Base-by-base conservation (phyloP, 2,888 invertebrate species). In the Cryptus viduatorius region DNA sequence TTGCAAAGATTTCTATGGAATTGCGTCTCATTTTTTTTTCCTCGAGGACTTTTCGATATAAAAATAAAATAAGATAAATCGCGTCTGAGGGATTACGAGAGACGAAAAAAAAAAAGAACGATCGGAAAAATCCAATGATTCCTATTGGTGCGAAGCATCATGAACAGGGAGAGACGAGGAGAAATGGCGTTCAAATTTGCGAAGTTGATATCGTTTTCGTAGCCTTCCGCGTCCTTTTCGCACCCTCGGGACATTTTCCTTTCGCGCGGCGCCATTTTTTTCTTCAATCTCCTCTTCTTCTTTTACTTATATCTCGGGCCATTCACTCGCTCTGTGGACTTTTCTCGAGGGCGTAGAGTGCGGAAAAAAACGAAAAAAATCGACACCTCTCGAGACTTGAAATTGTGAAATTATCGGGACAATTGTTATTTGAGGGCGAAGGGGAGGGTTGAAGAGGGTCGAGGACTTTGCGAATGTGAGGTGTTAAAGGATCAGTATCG, bases 151-250 rank as follows among this genome's bases (percentile, higher is more conserved):
- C 14, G 42, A 7, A 10, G 61, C 44, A 61, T 12, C 12, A 53
- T 29, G n/a, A 37, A 37, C 1, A 37, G 37, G n/a, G 44, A 19
- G 42, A 59, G 29, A 31, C 29, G 31, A 24, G 37, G 48, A 12
- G 59, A 24, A 84, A 77, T 50, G 67, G 71, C 72, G 79, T 77
- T 80, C 61, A 80, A 83, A 77, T 84, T 84, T 80, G 61, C 83
- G 31, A 80, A 80, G 72, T 84, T 77, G 56, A 84, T 84, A 84
- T 80, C 67, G 80, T 77, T 80, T 77, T 77, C 76, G 77, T 67
- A 77, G 72, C 72, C 72, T 77, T 68, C 72, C 61, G 65, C 61
- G 67, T 59, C 50, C 73, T 84, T 50, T 67, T 72, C 56, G 24
- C 24, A 53, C 80, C 83, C 72, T 42, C 79, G 65, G 67, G 65